Evolutionary conservation across 2,113 vertebrate species (phyloP), one percentile per base, ranked within the genome.

Genomic region (Eulemur macaco): DNA sequence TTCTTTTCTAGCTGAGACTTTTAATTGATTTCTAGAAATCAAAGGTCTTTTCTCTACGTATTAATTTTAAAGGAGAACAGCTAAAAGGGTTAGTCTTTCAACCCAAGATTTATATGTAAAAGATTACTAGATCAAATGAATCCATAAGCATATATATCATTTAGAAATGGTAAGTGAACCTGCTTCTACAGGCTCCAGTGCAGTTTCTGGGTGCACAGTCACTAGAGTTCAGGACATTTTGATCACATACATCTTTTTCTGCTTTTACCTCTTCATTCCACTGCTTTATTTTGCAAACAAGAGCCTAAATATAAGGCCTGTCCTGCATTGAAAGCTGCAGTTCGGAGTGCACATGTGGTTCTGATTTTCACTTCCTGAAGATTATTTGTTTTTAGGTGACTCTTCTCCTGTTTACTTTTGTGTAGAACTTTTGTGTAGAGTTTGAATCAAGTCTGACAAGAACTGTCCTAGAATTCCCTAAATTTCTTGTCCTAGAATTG

Each of bases 361-460:
- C 74, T 1, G 2, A 42, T 86, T 92, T 97, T 95, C 64, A 90
- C 91, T 96, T 94, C 63, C 90, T 90, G 45, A 73, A 50, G 60
- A 71, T 71, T 25, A 9, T 83, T 88, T 96, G 69, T 93, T 96
- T 97, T 89, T 56, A 93, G 52, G 21, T 68, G 76, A 52, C 6
- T 45, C 31, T 76, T 45, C 27, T 74, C n/a, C 54, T 89, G 15
- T 94, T 97, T 92, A 84, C 29, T 73, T 96, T 83, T 82, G 58
- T 23, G 45, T 11, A 80, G 52, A 85, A 14, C 14, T 56, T 39
- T 71, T 52, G 21, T 82, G 6, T 89, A 68, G 29, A 64, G 5
- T 56, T 92, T 88, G 60, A 47, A 86, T 54, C 31, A 11, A 87
- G 9, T 23, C n/a, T 87, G 15, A 81, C 23, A 78, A 84, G 71